phyloP scores from a whole-genome alignment of 2,113 vertebrate species.

The Blennius ocellaris region DNA sequence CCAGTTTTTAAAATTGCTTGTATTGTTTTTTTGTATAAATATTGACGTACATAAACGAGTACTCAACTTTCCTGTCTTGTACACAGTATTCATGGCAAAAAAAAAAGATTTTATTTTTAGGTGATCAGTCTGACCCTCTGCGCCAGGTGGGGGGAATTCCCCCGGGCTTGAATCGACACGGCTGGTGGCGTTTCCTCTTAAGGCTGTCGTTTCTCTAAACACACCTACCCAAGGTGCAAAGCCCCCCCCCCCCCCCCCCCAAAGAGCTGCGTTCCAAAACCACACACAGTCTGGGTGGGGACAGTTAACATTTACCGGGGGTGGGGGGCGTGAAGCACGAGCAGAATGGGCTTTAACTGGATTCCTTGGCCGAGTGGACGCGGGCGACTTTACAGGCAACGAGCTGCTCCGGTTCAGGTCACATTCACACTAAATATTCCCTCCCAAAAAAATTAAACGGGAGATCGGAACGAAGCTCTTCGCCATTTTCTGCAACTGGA shows the following conservation, averaged over 20 bases:
- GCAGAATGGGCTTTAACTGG: conserved; percentile 9
- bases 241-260: background rate
- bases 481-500: conserved; percentile 32
- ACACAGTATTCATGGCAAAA: conserved; percentile 47
- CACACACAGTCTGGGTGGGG: conserved; percentile 21
- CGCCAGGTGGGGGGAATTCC: conserved; percentile 27
- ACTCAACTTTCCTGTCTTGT: conserved; percentile 24
- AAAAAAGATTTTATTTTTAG: conserved; percentile 3
- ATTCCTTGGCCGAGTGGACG: conserved; percentile 50
- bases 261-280: conserved; percentile 67
- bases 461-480: conserved; percentile 63
- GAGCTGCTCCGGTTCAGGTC: conserved; percentile 22
- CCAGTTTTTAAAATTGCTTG: conserved; percentile 56
- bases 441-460: conserved; percentile 12
- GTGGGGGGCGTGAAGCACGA: conserved; percentile 19
- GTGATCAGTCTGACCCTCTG: conserved; percentile 7
- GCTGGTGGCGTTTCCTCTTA: conserved; percentile 52
- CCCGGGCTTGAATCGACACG: conserved; percentile 23
- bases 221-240: conserved; percentile 35
- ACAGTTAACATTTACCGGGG: conserved; percentile 51
- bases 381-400: conserved; percentile 40
- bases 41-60: conserved; percentile 47
- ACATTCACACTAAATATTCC: conserved; percentile 38
- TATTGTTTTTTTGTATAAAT: conserved; percentile 59
- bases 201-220: conserved; percentile 47